These are phyloP conservation scores for Hemistola chrysoprasaria DNA, from an alignment of 2,888 invertebrate genomes.

Conservation along the genomic window DNA sequence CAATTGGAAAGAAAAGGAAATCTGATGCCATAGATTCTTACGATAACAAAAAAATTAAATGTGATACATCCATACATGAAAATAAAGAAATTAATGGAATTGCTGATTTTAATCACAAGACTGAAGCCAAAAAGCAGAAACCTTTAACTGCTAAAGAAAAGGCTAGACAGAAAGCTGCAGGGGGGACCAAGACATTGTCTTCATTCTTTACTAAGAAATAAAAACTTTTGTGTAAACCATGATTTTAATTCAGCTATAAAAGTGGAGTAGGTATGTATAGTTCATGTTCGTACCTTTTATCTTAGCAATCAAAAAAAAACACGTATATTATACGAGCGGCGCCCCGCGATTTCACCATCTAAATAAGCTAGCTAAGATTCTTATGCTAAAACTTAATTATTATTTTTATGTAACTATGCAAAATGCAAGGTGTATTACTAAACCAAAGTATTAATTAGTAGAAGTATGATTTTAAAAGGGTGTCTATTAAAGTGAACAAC, in stretches of 20 bases:
- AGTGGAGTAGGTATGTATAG: too few species aligned
- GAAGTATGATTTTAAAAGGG: too few species aligned
- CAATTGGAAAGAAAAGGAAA: conserved; percentile 79
- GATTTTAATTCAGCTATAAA: not conserved
- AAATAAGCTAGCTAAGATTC: too few species aligned
- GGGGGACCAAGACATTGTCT: conserved; percentile 90
- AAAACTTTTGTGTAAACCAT: not conserved
- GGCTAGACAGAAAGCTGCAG: conserved; percentile 88
- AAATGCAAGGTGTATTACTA: too few species aligned
- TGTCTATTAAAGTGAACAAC: too few species aligned
- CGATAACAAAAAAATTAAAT: conserved; percentile 66
- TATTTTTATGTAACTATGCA: too few species aligned
- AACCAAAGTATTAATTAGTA: too few species aligned
- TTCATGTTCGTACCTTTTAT: too few species aligned
- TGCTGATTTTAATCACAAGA: conserved; percentile 43
- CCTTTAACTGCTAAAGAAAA: conserved; percentile 87
- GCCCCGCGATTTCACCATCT: too few species aligned
- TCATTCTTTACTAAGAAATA: conserved; percentile 49
- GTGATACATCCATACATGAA: conserved; percentile 53
- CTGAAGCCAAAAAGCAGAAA: conserved; percentile 76
- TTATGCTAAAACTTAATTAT: too few species aligned
- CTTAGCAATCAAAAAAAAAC: too few species aligned
- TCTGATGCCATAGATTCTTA: conserved; percentile 58
- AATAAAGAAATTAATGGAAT: conserved; percentile 45
- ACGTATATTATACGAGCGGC: too few species aligned